Evolutionary conservation across 2,888 invertebrate genomes (phyloP).

Genomic region (Campoplex capitator): DNA sequence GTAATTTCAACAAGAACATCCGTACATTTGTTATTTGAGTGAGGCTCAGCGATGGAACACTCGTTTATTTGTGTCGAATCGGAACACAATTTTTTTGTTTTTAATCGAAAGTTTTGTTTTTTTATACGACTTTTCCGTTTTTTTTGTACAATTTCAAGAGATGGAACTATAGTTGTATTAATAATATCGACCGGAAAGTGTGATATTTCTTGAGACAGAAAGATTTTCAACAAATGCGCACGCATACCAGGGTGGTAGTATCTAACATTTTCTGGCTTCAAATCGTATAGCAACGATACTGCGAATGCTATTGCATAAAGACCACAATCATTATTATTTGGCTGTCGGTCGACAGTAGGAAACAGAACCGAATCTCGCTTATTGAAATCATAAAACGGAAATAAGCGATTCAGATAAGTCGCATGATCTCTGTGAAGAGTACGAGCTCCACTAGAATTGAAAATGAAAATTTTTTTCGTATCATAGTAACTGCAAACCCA

Average conservation of each 20-base stretch:
- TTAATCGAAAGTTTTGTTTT: too few relatives aligned
- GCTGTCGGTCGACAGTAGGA: conserved; percentile 44
- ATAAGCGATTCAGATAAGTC: conserved; percentile 49
- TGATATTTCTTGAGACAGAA: conserved; percentile 14
- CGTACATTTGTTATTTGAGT: too few relatives aligned
- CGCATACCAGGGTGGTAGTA: conserved; percentile 29
- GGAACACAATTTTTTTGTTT: too few relatives aligned
- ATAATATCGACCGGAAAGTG: conserved; percentile 25
- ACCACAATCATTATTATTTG: conserved; percentile 40
- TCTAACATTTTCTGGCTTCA: conserved; percentile 27
- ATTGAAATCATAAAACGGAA: conserved; percentile 51
- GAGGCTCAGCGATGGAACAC: too few relatives aligned
- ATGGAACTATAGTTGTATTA: too few relatives aligned
- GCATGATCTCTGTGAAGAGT: conserved; percentile 46
- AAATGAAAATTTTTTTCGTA: conserved; percentile 49
- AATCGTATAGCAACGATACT: conserved; percentile 40
- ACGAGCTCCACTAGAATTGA: conserved; percentile 50
- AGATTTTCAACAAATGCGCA: conserved; percentile 33
- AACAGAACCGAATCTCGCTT: conserved; percentile 35
- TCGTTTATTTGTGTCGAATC: too few relatives aligned
- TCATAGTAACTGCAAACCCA: conserved; percentile 65
- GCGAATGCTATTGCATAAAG: conserved; percentile 49
- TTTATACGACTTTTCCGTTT: too few relatives aligned
- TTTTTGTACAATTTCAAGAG: too few relatives aligned
- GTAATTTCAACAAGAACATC: too few relatives aligned